These are phyloP conservation scores for Mico argentatus DNA, from an alignment of 2,797 vertebrate genomes.

Conservation along the genomic window DNA sequence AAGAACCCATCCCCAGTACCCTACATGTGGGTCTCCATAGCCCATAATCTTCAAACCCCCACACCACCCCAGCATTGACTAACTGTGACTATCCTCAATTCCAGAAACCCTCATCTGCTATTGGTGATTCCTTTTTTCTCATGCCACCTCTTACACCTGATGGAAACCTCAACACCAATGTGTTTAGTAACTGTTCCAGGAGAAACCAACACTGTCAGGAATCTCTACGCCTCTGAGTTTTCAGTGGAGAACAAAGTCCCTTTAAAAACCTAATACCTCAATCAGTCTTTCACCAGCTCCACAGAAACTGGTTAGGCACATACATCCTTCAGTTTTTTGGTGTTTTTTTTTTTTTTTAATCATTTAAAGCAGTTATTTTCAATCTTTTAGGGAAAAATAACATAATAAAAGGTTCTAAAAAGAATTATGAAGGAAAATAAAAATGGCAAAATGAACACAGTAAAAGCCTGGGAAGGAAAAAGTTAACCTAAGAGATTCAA, in stretches of 20 bases:
- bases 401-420: not conserved
- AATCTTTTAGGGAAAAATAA: not conserved
- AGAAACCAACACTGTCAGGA: not conserved
- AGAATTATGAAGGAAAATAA: constrained; percentile 33
- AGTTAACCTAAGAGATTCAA: constrained; percentile 41
- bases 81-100: not conserved
- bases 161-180: not conserved
- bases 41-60: not conserved
- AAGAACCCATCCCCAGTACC: not conserved
- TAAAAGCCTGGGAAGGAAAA: constrained; percentile 13
- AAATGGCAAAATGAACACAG: constrained; percentile 34
- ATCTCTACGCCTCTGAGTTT: not conserved
- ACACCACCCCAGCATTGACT: not conserved
- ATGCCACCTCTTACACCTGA: not conserved
- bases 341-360: not conserved
- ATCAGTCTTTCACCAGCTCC: constrained; percentile 48
- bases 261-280: constrained; percentile 4
- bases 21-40: not conserved
- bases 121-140: not conserved
- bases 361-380: constrained; percentile 5
- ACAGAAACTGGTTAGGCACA: constrained; percentile 13
- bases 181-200: not conserved
- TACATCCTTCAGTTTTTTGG: not conserved
- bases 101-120: not conserved
- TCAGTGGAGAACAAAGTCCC: not conserved